These are phyloP conservation scores for Aphidius gifuensis DNA, from an alignment of 1,140 invertebrate species.

Conservation along the genomic window DNA sequence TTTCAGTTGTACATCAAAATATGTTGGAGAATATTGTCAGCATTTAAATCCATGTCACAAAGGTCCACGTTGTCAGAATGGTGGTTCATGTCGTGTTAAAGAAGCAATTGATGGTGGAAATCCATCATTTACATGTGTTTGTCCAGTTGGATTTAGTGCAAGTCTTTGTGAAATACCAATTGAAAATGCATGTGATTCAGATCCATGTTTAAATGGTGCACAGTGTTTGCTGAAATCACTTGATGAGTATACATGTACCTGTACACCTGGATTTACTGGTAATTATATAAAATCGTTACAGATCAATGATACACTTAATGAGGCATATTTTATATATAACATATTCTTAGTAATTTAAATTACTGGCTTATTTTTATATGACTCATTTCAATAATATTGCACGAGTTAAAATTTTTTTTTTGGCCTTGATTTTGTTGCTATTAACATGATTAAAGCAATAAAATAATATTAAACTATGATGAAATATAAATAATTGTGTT, in stretches of 20 bases:
- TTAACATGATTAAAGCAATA: too few relatives aligned
- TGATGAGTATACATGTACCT: conserved; percentile 77
- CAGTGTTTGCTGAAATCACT: conserved; percentile 76
- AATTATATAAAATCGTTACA: conserved; percentile 38
- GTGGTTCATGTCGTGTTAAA: conserved; percentile 82
- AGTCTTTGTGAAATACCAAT: conserved; percentile 89
- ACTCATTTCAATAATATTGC: too few relatives aligned
- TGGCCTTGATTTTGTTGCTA: too few relatives aligned
- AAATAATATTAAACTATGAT: not conserved
- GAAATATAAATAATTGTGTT: conserved; percentile 17
- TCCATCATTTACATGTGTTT: conserved; percentile 80
- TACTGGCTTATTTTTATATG: too few relatives aligned
- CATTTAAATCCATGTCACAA: conserved; percentile 89
- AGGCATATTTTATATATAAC: not conserved
- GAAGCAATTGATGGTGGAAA: conserved; percentile 62
- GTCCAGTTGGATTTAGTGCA: conserved; percentile 87
- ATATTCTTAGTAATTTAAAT: too few relatives aligned
- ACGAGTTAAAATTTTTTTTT: too few relatives aligned
- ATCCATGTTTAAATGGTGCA: conserved; percentile 83
- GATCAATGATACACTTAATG: conserved; percentile 4
- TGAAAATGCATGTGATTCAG: conserved; percentile 84
- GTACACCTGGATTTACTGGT: conserved; percentile 83
- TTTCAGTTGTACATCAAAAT: conserved; percentile 86
- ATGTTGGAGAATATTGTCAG: conserved; percentile 92
- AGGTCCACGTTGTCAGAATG: conserved; percentile 84